Conservation (phyloP, 2,797 vertebrate genomes). For the Poeciliopsis presidionis region DNA sequence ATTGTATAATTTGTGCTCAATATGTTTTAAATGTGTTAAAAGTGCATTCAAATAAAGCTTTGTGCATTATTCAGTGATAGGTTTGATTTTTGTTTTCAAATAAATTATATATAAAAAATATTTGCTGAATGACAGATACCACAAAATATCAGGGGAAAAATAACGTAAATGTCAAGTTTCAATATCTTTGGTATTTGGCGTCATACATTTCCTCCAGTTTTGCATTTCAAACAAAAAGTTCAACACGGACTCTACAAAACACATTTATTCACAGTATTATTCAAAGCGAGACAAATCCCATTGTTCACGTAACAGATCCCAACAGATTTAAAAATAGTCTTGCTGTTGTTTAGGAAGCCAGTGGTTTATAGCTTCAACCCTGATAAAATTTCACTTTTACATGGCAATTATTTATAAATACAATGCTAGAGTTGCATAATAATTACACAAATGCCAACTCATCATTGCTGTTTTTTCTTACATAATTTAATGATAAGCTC, state of each 20-base stretch:
- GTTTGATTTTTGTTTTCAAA: neutral
- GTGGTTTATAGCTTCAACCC: neutral
- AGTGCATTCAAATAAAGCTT: neutral
- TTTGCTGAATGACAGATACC: neutral
- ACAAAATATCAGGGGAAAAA: neutral
- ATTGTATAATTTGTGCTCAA: neutral
- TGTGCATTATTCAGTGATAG: neutral
- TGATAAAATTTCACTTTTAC: neutral
- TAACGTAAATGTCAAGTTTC: neutral
- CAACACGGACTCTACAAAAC: neutral
- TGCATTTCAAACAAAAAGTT: neutral
- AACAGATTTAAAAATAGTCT: neutral
- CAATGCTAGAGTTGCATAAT: neutral
- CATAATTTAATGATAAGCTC: neutral
- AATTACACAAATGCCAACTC: neutral
- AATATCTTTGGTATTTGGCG: neutral
- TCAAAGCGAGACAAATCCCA: neutral
- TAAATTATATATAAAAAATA: neutral
- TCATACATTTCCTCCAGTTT: neutral
- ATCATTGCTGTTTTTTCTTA: neutral
- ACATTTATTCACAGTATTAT: neutral
- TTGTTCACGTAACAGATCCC: neutral
- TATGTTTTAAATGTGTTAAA: neutral
- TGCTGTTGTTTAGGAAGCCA: neutral
- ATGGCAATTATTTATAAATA: neutral